Base-by-base conservation (phyloP, 2,888 invertebrate genomes). In the Mythimna vitellina region DNA sequence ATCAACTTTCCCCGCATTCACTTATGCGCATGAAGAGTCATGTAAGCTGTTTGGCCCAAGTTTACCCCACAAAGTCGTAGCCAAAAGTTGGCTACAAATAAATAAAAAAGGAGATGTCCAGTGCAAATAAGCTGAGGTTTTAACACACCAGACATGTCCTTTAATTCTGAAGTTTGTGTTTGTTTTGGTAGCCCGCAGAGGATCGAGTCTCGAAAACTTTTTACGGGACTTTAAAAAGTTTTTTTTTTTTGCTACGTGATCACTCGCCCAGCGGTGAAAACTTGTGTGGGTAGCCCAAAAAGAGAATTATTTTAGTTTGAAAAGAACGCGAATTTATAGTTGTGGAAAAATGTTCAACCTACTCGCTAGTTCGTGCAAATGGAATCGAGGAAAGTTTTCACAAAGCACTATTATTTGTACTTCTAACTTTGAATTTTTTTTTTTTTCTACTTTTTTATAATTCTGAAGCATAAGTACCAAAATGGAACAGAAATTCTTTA, bases 131-230 rank as follows among this genome's bases (percentile, higher is more conserved):
- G 73, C 70, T 72, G 73, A 78, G 69, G 69, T 70, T 77, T 81
- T 73, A 78, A 81, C 80, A 86, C 72, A 76, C 81, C 62, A 79
- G 71, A 67, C 79, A 78, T 82, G 77, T 77, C 72, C 78, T 81
- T 77, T 82, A 84, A 86, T 83, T 84, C 79, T 74, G 75, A 82
- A 85, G 81, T 87, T 83, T 65, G 73, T 85, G 76, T 87, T 83
- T 86, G 84, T 84, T 80, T 83, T 70, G 77, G 76, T 78, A 64
- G 70, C 84, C 79, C 81, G 80, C 87, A 83, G 84, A 74, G 86
- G 86, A 84, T 84, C 80, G 80, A 83, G 84, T 85, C 79, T 81
- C 75, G 65, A 29, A 72, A 89, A 88, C 84, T 90, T 86, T 81
- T 78, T 77, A 81, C 74, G 70, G 84, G 83, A 85, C 86, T 88